Evolutionary conservation across 2,797 vertebrate species (phyloP).

Genomic region (Anguilla pacifica): DNA sequence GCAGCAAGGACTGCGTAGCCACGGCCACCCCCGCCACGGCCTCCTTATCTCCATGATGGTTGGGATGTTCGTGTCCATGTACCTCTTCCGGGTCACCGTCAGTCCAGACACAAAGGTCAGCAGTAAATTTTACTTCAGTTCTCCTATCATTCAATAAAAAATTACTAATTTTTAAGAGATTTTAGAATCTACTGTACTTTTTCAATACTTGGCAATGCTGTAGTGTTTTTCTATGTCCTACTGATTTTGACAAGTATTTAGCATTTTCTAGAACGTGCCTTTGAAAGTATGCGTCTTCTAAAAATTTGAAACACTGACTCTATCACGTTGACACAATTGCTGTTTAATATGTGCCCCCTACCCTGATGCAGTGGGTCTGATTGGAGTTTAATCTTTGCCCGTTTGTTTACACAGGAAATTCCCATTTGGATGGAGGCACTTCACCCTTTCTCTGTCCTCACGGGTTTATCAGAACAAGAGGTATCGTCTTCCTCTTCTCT

Average conservation of each 20-base stretch:
- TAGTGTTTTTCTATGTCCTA: background rate
- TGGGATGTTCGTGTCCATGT: constrained; percentile 90
- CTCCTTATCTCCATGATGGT: constrained; percentile 94
- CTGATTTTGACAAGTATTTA: background rate
- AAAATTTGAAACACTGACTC: background rate
- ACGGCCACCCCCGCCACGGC: constrained; percentile 88
- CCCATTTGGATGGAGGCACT: constrained; percentile 83
- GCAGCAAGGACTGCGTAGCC: constrained; percentile 78
- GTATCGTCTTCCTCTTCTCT: constrained; percentile 65
- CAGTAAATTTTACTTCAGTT: background rate
- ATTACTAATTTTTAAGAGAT: background rate
- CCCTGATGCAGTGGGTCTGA: background rate
- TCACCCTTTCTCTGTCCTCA: constrained; percentile 84
- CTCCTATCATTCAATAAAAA: background rate
- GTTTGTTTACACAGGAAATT: constrained; percentile 71
- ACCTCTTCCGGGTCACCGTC: constrained; percentile 90
- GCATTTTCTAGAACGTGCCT: background rate
- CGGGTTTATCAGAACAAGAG: constrained; percentile 90
- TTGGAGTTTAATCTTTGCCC: background rate
- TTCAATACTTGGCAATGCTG: background rate
- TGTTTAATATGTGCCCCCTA: background rate
- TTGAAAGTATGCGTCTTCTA: background rate
- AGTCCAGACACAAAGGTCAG: constrained; percentile 82
- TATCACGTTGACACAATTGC: background rate
- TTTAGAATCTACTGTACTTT: too few species aligned